phyloP scores from a whole-genome alignment of 2,888 invertebrate species.

The Caenorhabditis japonica region DNA sequence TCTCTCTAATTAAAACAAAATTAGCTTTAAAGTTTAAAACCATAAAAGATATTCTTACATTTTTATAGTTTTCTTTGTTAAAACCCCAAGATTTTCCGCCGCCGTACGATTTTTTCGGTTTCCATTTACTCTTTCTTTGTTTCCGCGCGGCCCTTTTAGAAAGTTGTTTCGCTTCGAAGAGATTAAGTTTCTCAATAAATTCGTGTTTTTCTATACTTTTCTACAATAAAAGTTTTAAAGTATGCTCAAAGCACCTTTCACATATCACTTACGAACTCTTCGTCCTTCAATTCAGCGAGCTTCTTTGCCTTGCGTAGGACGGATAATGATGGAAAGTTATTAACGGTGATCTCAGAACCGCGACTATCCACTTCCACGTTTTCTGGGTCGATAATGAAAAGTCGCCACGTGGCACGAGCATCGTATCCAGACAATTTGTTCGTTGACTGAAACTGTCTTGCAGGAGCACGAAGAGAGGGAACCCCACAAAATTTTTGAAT shows the following conservation, averaged over 20 bases:
- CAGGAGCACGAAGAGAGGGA: conserved; percentile 37
- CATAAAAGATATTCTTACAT: too few species aligned
- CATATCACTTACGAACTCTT: conserved; percentile 33
- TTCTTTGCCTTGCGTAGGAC: conserved; percentile 30
- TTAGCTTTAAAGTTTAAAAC: background rate
- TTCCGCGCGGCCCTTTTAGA: conserved; percentile 12
- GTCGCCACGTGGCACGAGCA: conserved; percentile 40
- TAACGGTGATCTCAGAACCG: conserved; percentile 38
- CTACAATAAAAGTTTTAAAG: too few species aligned
- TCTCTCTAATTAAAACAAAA: background rate
- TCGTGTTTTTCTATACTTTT: conserved; percentile 40
- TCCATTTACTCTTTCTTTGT: too few species aligned
- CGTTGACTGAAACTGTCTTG: conserved; percentile 48
- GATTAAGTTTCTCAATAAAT: conserved; percentile 28
- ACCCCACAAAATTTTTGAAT: conserved; percentile 54
- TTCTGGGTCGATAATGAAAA: conserved; percentile 35
- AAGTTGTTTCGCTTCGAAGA: conserved; percentile 16
- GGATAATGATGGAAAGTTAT: conserved; percentile 21
- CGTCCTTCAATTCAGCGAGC: conserved; percentile 34
- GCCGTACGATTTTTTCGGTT: too few species aligned
- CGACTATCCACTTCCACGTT: conserved; percentile 30
- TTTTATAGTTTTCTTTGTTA: too few species aligned
- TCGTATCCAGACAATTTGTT: conserved; percentile 51
- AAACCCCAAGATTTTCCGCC: too few species aligned
- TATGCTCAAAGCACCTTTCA: conserved; percentile 32